Percentiles rank a stretch among this genome's conserved stretches.
phyloP scores from a whole-genome alignment of 2,888 invertebrate species.

The Lymantria dispar region DNA sequence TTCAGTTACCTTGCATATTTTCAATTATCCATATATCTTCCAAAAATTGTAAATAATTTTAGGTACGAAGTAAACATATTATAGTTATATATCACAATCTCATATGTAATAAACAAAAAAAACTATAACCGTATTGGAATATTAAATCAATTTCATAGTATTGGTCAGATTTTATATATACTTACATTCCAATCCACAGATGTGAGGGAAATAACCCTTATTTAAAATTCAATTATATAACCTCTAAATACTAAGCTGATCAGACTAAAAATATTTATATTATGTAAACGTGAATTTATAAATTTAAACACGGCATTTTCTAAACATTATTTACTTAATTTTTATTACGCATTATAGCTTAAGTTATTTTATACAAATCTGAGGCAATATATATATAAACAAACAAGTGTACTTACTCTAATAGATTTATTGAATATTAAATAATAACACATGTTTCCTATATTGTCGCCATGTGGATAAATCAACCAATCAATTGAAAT shows the following conservation, averaged over 20 bases:
- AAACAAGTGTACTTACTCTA: too few species aligned
- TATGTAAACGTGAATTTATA: background rate
- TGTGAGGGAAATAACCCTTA: constrained; percentile 7
- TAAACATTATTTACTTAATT: background rate
- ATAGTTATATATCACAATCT: constrained; percentile 39
- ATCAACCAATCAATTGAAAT: too few species aligned
- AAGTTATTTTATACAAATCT: too few species aligned
- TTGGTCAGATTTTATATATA: constrained; percentile 21
- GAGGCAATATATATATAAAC: too few species aligned
- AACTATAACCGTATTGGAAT: constrained; percentile 30
- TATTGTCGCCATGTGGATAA: too few species aligned
- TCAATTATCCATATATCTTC: constrained; percentile 40
- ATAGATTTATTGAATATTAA: too few species aligned
- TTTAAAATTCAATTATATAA: background rate
- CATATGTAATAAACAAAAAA: constrained; percentile 30
- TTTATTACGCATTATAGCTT: too few species aligned
- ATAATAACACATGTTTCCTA: too few species aligned
- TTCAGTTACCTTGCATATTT: constrained; percentile 27
- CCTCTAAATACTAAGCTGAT: background rate
- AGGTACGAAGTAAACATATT: constrained; percentile 41
- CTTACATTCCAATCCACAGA: constrained; percentile 27
- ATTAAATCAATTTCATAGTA: constrained; percentile 25
- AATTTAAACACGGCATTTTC: background rate
- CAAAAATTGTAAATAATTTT: constrained; percentile 47
- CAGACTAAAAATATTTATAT: background rate